Evolutionary conservation across 2,113 vertebrate genomes (phyloP).

Genomic region (Girardinichthys multiradiatus): DNA sequence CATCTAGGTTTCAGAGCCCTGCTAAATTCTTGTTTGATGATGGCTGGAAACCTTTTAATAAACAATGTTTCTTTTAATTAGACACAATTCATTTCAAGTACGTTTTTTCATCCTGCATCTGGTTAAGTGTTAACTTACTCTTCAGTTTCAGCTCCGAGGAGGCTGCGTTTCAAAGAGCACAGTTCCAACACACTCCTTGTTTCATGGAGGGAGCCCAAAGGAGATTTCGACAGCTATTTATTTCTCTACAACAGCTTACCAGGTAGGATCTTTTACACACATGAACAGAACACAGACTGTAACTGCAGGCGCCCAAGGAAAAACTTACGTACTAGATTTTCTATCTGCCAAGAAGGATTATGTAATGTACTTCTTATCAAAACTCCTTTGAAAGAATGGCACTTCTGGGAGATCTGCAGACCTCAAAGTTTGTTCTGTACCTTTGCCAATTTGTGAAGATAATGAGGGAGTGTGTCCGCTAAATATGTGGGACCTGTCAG

Average conservation of each 20-base stretch:
- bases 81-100: slow-evolving; percentile 1
- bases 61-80: slow-evolving; percentile 3
- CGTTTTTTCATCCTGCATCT: not conserved
- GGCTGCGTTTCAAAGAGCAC: slow-evolving; percentile 80
- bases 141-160: slow-evolving; percentile 77
- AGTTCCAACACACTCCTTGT: slow-evolving; percentile 72
- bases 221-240: slow-evolving; percentile 79
- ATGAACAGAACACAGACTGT: slow-evolving; percentile 16
- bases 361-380: slow-evolving; percentile 67
- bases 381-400: slow-evolving; percentile 59
- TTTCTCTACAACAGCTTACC: slow-evolving; percentile 76
- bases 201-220: slow-evolving; percentile 82
- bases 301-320: slow-evolving; percentile 18
- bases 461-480: slow-evolving; percentile 46
- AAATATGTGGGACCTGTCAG: slow-evolving; percentile 48
- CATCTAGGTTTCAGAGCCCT: not conserved
- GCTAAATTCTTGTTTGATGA: slow-evolving; percentile 16
- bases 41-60: slow-evolving; percentile 20
- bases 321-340: slow-evolving; percentile 44
- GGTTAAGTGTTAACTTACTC: slow-evolving; percentile 47
- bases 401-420: slow-evolving; percentile 46
- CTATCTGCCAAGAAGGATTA: slow-evolving; percentile 61
- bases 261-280: slow-evolving; percentile 63
- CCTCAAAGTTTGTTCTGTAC: slow-evolving; percentile 49
- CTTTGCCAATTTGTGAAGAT: slow-evolving; percentile 57